These are phyloP conservation scores for Suncus etruscus DNA, from an alignment of 2,113 vertebrate species.

Conservation along the genomic window DNA sequence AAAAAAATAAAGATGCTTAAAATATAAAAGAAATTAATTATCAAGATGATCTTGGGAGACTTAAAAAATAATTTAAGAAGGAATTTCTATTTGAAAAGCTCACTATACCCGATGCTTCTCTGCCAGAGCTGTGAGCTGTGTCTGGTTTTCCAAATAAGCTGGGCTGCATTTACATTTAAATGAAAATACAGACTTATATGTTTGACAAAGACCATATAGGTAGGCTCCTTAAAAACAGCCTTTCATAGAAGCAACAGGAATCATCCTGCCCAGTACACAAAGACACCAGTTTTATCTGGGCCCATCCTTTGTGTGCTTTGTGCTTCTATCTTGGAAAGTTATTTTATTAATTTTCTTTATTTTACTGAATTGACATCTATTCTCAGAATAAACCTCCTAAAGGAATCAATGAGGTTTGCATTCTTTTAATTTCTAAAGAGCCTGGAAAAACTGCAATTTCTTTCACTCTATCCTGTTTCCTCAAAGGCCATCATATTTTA, in stretches of 20 bases:
- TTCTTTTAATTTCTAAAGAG: constrained; percentile 24
- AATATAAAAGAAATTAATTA: constrained; percentile 80
- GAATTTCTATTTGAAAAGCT: constrained; percentile 72
- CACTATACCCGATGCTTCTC: constrained; percentile 45
- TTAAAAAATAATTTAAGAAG: constrained; percentile 74
- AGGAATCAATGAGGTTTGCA: neutral
- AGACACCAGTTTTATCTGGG: constrained; percentile 56
- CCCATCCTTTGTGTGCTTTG: neutral
- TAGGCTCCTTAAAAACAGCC: constrained; percentile 59
- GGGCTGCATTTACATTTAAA: constrained; percentile 80
- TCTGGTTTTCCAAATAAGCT: constrained; percentile 22
- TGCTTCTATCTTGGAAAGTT: neutral
- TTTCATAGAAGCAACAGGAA: constrained; percentile 64
- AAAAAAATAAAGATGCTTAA: constrained; percentile 63
- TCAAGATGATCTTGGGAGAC: constrained; percentile 67
- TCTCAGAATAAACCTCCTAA: neutral
- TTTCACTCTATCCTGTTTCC: neutral
- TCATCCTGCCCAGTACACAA: neutral
- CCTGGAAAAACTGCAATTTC: neutral
- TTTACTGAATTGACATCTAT: neutral
- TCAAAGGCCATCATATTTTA: neutral
- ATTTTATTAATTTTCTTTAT: neutral
- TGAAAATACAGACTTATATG: constrained; percentile 65
- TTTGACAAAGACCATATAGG: constrained; percentile 71
- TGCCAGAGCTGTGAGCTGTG: neutral